Evolutionary conservation across 2,888 invertebrate genomes (phyloP).

Genomic region (Dioctria linearis): DNA sequence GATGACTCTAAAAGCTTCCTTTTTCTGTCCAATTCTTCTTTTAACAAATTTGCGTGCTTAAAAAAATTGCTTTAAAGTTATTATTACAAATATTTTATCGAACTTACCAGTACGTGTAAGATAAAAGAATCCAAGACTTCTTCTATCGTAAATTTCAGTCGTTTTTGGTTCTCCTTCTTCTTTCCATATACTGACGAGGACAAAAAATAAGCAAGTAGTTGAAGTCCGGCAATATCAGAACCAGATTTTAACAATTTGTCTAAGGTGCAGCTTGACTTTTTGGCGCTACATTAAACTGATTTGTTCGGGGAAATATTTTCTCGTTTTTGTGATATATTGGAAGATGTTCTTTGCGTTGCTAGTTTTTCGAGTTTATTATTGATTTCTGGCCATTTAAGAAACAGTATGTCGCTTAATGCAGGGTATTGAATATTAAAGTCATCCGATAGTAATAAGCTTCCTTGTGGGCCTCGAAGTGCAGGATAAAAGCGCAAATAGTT

Average conservation of each 20-base stretch:
- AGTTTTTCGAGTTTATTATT: conserved; percentile 15
- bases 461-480: conserved; percentile 1
- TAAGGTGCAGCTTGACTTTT: neutral
- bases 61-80: neutral
- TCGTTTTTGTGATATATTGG: no score
- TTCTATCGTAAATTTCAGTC: conserved; percentile 5
- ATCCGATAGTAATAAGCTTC: conserved; percentile 4
- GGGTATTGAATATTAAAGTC: conserved; percentile 23
- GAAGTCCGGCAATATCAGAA: neutral
- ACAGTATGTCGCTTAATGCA: conserved; percentile 10
- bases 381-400: conserved; percentile 30
- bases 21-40: conserved; percentile 6
- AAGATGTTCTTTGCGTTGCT: neutral
- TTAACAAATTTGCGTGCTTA: conserved; percentile 14
- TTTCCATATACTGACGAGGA: conserved; percentile 24
- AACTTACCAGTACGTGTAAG: conserved; percentile 24
- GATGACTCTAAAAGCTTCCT: conserved; percentile 10
- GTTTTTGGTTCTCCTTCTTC: neutral
- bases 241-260: neutral
- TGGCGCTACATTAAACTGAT: neutral
- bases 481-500: neutral
- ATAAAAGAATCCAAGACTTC: conserved; percentile 32
- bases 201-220: conserved; percentile 12
- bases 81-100: neutral
- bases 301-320: neutral